Evolutionary conservation across 2,797 vertebrate species (phyloP), one percentile per base, ranked within the genome.

Genomic region (Labeo calbasu): DNA sequence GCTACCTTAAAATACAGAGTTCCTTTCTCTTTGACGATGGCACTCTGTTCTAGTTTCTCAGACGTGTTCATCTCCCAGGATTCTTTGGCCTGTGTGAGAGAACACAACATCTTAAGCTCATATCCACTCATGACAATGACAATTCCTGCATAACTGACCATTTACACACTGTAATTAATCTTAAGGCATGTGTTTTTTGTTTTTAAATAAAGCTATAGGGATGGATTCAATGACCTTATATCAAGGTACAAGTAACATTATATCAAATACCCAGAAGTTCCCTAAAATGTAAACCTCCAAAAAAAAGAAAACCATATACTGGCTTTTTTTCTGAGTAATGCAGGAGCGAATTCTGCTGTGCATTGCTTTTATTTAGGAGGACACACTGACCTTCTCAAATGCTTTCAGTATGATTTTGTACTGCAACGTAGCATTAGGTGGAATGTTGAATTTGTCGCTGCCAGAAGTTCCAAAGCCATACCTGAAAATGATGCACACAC

Each of bases 1-100:
- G 6, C 32, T 90, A 99, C 98, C 96, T 98, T 99, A 91, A 98
- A 99, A 90, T 97, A 97, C 73, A 96, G 95, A 1, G 98, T 98
- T 88, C 98, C 98, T 72, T 96, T 97, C 88, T 98, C 98, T 92
- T 99, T 99, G 82, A 98, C 96, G 32, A 99, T 96, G 81, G 17
- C 0, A 59, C 97, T 96, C 92, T 99, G 98, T 57, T 99, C 97
- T 90, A 99, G 84, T 90, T 99, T 99, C 93, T 99, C 98, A 48
- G 86, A 82, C 0, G 95, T 92, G 89, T 95, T 98, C 98, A 99
- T 98, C 90, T 99, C 98, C 98, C 98, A 99, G 0, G 98, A 97
- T 78, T 99, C 98, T 86, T 99, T 99, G n/a, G 97, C 96, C 98
- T 99, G 89, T 15, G 23, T 12, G 15, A 28, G 19, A 88, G 12